phyloP scores from a whole-genome alignment of 37 sponge, comb jelly and placozoan species.

The Theonella swinhoei region DNA sequence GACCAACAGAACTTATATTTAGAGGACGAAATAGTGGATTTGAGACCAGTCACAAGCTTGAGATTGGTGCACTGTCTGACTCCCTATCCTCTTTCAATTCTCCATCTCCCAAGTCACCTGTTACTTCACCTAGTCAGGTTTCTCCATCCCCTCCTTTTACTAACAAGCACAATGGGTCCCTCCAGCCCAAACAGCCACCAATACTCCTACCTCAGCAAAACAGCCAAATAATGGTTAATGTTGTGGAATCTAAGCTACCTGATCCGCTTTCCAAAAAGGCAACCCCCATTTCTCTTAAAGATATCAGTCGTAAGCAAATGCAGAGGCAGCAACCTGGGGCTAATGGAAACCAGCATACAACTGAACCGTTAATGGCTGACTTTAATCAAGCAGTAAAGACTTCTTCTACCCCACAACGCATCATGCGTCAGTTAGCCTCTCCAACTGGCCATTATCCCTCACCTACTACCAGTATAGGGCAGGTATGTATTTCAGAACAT shows the following conservation, averaged over 20 bases:
- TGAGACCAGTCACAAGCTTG: conserved; percentile 1
- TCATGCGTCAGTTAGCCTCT: conserved; percentile 25
- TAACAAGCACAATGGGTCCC: background rate
- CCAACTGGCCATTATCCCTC: too few species aligned
- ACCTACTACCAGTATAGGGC: too few species aligned
- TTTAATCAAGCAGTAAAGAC: conserved; percentile 12
- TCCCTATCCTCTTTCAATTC: conserved; percentile 31
- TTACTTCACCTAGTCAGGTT: conserved; percentile 8
- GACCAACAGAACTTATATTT: background rate
- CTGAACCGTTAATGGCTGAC: conserved; percentile 6
- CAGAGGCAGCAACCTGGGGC: background rate
- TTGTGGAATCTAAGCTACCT: background rate
- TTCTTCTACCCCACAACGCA: conserved; percentile 17
- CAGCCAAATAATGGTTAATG: background rate
- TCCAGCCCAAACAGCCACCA: background rate
- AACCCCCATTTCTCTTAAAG: conserved; percentile 9
- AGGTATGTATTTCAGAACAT: too few species aligned
- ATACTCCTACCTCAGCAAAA: background rate
- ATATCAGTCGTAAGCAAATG: background rate
- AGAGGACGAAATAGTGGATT: background rate
- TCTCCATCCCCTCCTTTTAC: conserved; percentile 14
- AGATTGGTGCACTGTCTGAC: background rate
- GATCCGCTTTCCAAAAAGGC: background rate
- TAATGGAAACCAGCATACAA: background rate
- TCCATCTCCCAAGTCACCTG: conserved; percentile 26